Evolutionary conservation across 2,113 vertebrate species (phyloP).

Genomic region (Cinclus mexicanus): DNA sequence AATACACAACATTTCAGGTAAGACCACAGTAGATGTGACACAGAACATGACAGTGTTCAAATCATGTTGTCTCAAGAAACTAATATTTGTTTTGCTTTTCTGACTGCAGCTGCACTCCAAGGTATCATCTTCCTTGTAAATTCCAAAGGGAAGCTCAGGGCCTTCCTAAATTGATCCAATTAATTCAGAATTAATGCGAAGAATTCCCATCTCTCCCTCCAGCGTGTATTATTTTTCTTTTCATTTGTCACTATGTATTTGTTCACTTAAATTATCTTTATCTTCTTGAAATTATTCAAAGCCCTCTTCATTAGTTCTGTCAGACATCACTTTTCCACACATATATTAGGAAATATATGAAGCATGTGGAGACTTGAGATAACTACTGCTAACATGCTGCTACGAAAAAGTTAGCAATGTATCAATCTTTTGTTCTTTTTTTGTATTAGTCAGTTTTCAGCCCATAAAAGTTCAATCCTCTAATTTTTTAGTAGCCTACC

Average conservation of each 20-base stretch:
- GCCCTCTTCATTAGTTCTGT: background rate
- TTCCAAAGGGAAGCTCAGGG: background rate
- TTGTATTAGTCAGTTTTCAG: background rate
- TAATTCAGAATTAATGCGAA: background rate
- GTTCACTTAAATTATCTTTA: background rate
- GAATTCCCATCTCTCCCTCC: background rate
- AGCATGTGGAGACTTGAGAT: background rate
- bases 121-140: background rate
- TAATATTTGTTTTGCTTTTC: background rate
- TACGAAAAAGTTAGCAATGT: background rate
- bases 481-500: background rate
- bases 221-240: background rate
- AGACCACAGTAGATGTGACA: background rate
- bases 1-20: background rate
- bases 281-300: background rate
- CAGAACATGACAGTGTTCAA: background rate
- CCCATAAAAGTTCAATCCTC: background rate
- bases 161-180: background rate
- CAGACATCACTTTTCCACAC: background rate
- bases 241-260: background rate
- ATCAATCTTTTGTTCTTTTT: background rate
- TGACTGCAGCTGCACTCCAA: background rate
- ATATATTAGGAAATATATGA: background rate
- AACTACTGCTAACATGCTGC: background rate
- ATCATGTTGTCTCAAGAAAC: background rate